These are phyloP conservation scores for Hemicordylus capensis DNA, from an alignment of 2,113 vertebrate species.

Conservation along the genomic window DNA sequence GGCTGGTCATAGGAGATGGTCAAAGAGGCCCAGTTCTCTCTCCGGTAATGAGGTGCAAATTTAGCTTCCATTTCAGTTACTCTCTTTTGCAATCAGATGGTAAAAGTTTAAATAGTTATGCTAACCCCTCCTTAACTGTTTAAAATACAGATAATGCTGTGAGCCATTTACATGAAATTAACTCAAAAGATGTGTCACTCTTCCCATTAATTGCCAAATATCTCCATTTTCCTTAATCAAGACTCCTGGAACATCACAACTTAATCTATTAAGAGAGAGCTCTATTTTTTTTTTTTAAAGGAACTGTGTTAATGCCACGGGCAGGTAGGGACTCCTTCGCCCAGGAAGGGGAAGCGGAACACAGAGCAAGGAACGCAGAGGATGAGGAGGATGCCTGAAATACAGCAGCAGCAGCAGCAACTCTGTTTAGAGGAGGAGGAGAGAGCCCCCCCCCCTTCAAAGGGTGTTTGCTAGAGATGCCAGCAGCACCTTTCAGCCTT, in stretches of 20 bases:
- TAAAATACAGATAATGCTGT: neutral
- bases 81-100: neutral
- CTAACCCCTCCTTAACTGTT: neutral
- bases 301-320: too few species aligned
- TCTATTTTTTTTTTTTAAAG: neutral
- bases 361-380: too few species aligned
- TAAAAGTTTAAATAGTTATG: neutral
- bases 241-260: neutral
- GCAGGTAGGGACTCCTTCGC: too few species aligned
- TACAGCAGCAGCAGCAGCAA: too few species aligned
- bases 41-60: neutral
- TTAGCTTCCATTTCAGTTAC: neutral
- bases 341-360: too few species aligned
- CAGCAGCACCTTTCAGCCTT: too few species aligned
- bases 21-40: constrained; percentile 26
- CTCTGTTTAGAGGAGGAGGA: too few species aligned
- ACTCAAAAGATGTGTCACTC: neutral
- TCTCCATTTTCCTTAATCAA: constrained; percentile 11
- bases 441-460: too few species aligned
- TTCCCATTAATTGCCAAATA: neutral
- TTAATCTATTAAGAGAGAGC: neutral
- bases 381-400: too few species aligned
- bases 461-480: too few species aligned
- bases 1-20: constrained; percentile 39
- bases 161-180: constrained; percentile 21